Evolutionary conservation across 2,113 vertebrate species (phyloP).

Genomic region (Morone chrysops): DNA sequence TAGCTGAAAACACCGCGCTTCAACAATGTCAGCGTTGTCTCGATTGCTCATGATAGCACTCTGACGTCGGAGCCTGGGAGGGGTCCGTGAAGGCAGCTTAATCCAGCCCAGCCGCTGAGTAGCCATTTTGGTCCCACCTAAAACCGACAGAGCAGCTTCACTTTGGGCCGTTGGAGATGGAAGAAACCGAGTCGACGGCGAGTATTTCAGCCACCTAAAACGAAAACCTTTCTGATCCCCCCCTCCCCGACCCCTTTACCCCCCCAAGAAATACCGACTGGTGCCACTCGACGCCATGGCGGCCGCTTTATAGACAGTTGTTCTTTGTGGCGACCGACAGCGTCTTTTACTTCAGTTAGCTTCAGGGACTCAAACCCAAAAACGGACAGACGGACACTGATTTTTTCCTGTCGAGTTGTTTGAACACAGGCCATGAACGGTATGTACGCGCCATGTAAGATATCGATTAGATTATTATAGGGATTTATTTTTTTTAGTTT

Average conservation of each 20-base stretch:
- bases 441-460: slow-evolving; percentile 31
- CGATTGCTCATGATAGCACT: rapidly evolving
- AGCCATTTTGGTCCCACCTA: slow-evolving; percentile 94
- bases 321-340: slow-evolving; percentile 57
- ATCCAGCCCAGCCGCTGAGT: slow-evolving; percentile 81
- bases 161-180: slow-evolving; percentile 79
- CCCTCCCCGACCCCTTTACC: slow-evolving; percentile 32
- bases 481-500: too few species aligned
- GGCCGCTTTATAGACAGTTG: slow-evolving; percentile 22
- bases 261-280: neutral
- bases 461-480: neutral
- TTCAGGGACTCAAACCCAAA: slow-evolving; percentile 40
- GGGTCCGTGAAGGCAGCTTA: slow-evolving; percentile 67
- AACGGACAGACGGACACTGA: slow-evolving; percentile 58
- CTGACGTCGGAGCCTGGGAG: slow-evolving; percentile 42
- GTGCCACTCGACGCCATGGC: slow-evolving; percentile 43
- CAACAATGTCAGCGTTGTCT: too few species aligned
- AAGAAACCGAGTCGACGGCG: slow-evolving; percentile 75
- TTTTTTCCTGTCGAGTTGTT: neutral
- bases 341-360: slow-evolving; percentile 65
- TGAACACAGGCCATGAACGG: slow-evolving; percentile 25
- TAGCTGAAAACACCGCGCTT: too few species aligned
- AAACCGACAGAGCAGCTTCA: slow-evolving; percentile 71
- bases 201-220: slow-evolving; percentile 36
- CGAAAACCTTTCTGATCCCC: neutral